Evolutionary conservation across 1,140 invertebrate genomes (phyloP).

Genomic region (Panonychus citri): DNA sequence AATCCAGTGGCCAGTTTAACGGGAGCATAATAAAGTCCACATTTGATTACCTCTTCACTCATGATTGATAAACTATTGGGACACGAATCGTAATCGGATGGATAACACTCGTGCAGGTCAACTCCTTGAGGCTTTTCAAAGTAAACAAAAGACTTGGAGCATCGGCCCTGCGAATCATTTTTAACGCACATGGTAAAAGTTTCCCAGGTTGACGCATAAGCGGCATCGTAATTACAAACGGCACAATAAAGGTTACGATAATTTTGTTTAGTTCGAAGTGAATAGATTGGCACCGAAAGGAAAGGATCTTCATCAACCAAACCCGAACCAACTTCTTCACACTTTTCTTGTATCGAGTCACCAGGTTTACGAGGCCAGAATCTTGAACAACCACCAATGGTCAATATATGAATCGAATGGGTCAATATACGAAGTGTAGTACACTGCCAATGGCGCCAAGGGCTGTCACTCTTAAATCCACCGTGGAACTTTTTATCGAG

Average conservation of each 20-base stretch:
- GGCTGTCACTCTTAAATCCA: too few relatives aligned
- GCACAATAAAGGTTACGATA: neutral
- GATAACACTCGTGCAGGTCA: neutral
- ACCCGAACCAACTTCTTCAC: too few relatives aligned
- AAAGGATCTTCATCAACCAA: neutral
- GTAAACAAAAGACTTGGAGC: neutral
- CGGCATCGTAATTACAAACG: neutral
- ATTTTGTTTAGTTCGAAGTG: neutral
- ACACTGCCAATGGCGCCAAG: too few relatives aligned
- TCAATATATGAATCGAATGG: too few relatives aligned
- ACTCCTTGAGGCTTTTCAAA: neutral
- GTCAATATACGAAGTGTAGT: too few relatives aligned
- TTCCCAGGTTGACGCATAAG: neutral
- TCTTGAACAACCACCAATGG: too few relatives aligned
- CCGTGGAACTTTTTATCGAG: too few relatives aligned
- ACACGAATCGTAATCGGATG: neutral
- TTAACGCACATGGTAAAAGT: neutral
- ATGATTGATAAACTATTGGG: neutral
- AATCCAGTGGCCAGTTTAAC: neutral
- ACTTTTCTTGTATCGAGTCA: too few relatives aligned
- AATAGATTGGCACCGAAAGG: neutral
- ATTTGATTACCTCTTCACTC: neutral
- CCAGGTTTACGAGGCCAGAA: too few relatives aligned
- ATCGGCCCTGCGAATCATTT: neutral
- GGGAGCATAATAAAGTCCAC: neutral